Base-by-base conservation (phyloP, 2,113 vertebrate genomes). In the Mormyrus iriodes region DNA sequence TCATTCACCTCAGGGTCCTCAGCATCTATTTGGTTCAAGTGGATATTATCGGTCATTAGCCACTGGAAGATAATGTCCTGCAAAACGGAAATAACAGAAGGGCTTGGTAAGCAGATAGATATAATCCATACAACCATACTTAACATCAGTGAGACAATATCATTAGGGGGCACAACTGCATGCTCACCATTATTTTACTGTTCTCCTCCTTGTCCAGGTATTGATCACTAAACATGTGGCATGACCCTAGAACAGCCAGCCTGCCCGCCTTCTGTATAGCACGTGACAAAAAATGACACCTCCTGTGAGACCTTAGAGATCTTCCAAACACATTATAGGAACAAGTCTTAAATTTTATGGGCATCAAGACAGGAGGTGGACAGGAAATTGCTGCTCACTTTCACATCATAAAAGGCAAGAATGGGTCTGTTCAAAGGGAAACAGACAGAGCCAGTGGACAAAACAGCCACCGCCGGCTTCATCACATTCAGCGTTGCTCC, bases 131-230 rank as follows among this genome's bases (percentile, higher is more conserved):
- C 35, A 24, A 87, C 5, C 83, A 15, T 51, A 7, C n/a, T 85
- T 46, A 49, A 17, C 83, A 85, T 21, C 24, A 51, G 3, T 8
- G 24, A 84, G 19, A 21, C 3, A 24, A 58, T 31, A 31, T 39
- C n/a, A 17, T 17, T 49, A 17, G 15, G 48, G 6, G 27, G 27
- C 39, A 55, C 2, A 4, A 61, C 21, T 55, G 46, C 85, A 19
- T 1, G 19, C 94, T 96, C 92, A 98, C 98, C 97, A 98, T 94
- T 91, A 99, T 97, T 95, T 99, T 99, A 93, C 94, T 94, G 85
- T 99, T 99, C 94, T 99, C 98, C 94, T 99, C 98, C 95, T 99
- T 99, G 93, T 99, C 98, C 90, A 99, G 94, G 94, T 99, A 99
- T 13, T 98, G 97, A 92, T 99, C 98, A 91, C 94, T 96, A 94